A percentile compares a stretch with the other conserved stretches of the same genome.
phyloP scores from a whole-genome alignment of 2,113 vertebrate genomes.

The Trogon melanurus region DNA sequence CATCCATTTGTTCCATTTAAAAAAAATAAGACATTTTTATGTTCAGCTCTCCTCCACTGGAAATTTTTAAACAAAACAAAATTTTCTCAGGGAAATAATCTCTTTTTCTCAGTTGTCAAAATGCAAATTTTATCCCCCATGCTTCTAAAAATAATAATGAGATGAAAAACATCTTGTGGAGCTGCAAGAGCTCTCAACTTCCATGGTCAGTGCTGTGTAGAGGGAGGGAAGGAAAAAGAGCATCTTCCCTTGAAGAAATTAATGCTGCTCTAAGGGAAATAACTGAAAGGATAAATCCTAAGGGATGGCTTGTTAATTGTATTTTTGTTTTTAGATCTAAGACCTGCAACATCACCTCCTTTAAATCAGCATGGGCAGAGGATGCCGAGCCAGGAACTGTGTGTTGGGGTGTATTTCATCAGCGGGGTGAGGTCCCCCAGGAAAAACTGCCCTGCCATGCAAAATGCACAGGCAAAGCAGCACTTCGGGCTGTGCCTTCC shows the following conservation, averaged over 20 bases:
- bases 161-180: neutral
- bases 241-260: neutral
- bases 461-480: neutral
- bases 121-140: neutral
- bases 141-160: neutral
- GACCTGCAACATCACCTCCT: neutral
- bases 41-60: neutral
- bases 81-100: neutral
- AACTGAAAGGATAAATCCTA: neutral
- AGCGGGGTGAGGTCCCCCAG: neutral
- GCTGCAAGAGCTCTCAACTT: neutral
- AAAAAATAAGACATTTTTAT: neutral
- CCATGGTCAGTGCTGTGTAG: neutral
- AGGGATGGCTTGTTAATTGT: neutral
- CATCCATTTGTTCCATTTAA: neutral
- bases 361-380: neutral
- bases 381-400: neutral
- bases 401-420: neutral
- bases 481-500: neutral
- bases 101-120: neutral
- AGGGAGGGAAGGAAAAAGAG: neutral
- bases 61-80: conserved; percentile 3
- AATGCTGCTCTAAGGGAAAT: neutral
- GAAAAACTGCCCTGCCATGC: neutral
- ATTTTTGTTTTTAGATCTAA: neutral